Evolutionary conservation across 2,888 invertebrate species (phyloP).

Genomic region (Oscheius sp.): DNA sequence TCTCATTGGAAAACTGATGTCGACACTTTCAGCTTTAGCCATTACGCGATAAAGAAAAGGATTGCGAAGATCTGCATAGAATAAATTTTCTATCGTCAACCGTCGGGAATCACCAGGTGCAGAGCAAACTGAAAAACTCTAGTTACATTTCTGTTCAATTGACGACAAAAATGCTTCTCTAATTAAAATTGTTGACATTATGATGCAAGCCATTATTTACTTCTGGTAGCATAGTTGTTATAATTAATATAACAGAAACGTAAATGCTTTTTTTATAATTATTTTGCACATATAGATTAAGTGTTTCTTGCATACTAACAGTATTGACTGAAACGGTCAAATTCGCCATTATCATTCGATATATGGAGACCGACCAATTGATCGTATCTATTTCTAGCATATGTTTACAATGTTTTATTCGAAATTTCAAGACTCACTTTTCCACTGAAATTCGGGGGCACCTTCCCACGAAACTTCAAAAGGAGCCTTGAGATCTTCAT

Average conservation of each 20-base stretch:
- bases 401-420: no score
- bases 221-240: no score
- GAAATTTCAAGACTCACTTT: slow-evolving; percentile 41
- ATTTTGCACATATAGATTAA: no score
- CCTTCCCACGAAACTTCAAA: slow-evolving; percentile 58
- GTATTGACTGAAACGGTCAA: no score
- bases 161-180: no score
- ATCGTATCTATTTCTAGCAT: neutral
- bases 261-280: no score
- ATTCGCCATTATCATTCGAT: neutral
- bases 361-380: neutral
- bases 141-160: no score
- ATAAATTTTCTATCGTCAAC: slow-evolving; percentile 51
- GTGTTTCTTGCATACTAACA: no score
- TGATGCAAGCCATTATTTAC: no score
- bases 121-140: slow-evolving; percentile 36
- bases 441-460: slow-evolving; percentile 62
- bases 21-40: slow-evolving; percentile 41
- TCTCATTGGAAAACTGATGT: slow-evolving; percentile 46
- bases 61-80: slow-evolving; percentile 48
- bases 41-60: slow-evolving; percentile 57
- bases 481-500: slow-evolving; percentile 50
- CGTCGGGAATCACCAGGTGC: slow-evolving; percentile 22
- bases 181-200: no score
- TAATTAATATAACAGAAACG: no score